Conservation (phyloP, 2,797 vertebrate genomes). For the Crossoptilon crossoptilon region DNA sequence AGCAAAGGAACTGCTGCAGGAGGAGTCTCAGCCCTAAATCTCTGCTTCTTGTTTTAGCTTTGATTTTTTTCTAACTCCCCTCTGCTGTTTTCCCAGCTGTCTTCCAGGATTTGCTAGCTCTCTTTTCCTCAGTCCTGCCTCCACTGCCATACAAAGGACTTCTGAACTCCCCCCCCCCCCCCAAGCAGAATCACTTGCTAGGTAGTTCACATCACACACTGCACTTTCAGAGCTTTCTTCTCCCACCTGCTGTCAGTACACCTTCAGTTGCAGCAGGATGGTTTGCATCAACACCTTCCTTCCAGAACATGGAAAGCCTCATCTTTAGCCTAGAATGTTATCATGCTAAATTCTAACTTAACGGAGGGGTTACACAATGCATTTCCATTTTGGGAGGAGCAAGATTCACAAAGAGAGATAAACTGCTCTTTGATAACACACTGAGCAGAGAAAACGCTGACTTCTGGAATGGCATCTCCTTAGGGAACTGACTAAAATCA, state of each 20-base stretch:
- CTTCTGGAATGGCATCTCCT: fast-evolving
- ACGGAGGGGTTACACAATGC: fast-evolving
- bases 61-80: not conserved
- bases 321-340: not conserved
- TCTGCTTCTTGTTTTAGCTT: not conserved
- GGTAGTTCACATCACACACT: not conserved
- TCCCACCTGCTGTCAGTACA: fast-evolving
- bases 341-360: not conserved
- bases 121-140: not conserved
- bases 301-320: fast-evolving
- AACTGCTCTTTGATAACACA: fast-evolving
- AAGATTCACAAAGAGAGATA: not conserved
- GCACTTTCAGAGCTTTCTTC: not conserved
- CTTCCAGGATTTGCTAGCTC: not conserved
- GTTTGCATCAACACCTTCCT: not conserved
- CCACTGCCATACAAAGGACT: not conserved
- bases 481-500: not conserved
- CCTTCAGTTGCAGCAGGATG: fast-evolving
- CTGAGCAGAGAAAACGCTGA: fast-evolving
- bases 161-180: not conserved
- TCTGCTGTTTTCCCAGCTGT: fast-evolving
- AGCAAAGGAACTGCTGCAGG: not conserved
- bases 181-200: not conserved
- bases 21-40: fast-evolving
- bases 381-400: not conserved